These are phyloP conservation scores for Cacoxenus indagator DNA, from an alignment of 2,888 invertebrate species.

Conservation along the genomic window DNA sequence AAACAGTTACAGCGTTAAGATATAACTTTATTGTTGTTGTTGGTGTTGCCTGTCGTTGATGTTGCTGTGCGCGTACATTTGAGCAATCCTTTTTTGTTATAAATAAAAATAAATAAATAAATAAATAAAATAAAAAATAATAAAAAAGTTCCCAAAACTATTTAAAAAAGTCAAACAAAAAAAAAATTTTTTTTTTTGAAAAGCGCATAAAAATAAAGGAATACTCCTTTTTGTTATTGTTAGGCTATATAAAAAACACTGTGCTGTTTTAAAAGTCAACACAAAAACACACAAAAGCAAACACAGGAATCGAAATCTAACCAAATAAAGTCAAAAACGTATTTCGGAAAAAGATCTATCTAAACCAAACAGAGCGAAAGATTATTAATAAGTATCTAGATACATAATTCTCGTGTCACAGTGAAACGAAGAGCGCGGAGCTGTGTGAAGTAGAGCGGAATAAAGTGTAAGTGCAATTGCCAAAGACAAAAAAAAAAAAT, in stretches of 20 bases:
- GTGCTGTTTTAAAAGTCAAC: not conserved
- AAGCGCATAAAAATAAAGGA: conserved; percentile 1
- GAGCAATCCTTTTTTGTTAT: not conserved
- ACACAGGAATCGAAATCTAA: not conserved
- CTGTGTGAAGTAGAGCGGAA: too few relatives aligned
- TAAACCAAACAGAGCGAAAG: not conserved
- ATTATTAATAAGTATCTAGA: not conserved
- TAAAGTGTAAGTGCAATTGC: conserved; percentile 14
- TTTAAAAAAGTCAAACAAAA: not conserved
- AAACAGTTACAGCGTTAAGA: not conserved
- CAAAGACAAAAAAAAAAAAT: not conserved
- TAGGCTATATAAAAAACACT: not conserved
- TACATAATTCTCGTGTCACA: not conserved
- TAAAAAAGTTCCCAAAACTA: not conserved
- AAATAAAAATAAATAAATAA: not conserved
- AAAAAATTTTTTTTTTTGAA: conserved; percentile 24
- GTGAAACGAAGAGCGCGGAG: too few relatives aligned
- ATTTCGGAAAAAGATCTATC: not conserved
- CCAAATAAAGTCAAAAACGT: not conserved
- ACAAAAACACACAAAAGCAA: not conserved
- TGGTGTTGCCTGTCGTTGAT: not conserved
- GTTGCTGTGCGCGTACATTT: not conserved
- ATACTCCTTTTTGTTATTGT: not conserved
- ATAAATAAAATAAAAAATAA: not conserved
- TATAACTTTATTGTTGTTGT: not conserved